phyloP scores from a whole-genome alignment of 2,888 invertebrate genomes.

The Ichneumoninae sp. region DNA sequence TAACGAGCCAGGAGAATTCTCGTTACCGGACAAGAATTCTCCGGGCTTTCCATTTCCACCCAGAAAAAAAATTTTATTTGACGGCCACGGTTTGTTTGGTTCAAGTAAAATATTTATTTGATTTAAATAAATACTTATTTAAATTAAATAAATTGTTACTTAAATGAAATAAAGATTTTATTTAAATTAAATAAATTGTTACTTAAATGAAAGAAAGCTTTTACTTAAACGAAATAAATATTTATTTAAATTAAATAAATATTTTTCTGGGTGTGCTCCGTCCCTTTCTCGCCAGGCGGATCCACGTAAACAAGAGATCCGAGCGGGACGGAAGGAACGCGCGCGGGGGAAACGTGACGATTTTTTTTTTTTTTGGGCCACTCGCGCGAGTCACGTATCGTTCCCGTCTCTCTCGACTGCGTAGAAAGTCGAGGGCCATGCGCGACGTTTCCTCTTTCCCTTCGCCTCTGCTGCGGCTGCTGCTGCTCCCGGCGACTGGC shows the following conservation, averaged over 20 bases:
- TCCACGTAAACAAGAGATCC: slow-evolving; percentile 70
- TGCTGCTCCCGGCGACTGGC: slow-evolving; percentile 34
- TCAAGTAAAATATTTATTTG: no score
- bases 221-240: no score
- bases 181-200: no score
- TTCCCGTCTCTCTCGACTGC: slow-evolving; percentile 70
- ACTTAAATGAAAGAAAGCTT: no score
- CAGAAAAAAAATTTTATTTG: no score
- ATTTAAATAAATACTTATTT: no score
- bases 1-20: slow-evolving; percentile 23
- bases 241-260: no score
- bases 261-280: background rate
- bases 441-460: slow-evolving; percentile 57
- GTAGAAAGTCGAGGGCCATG: slow-evolving; percentile 77
- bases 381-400: slow-evolving; percentile 50
- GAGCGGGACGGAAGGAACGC: slow-evolving; percentile 57
- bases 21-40: slow-evolving; percentile 1
- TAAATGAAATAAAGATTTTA: no score
- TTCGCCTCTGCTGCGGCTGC: slow-evolving; percentile 25
- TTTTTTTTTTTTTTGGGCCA: slow-evolving; percentile 68
- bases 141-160: no score
- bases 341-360: slow-evolving; percentile 46
- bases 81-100: no score
- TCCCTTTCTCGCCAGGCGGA: slow-evolving; percentile 31
- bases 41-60: slow-evolving; percentile 8